Conservation (phyloP, 2,113 vertebrate genomes). For the Rhodinocichla rosea region DNA sequence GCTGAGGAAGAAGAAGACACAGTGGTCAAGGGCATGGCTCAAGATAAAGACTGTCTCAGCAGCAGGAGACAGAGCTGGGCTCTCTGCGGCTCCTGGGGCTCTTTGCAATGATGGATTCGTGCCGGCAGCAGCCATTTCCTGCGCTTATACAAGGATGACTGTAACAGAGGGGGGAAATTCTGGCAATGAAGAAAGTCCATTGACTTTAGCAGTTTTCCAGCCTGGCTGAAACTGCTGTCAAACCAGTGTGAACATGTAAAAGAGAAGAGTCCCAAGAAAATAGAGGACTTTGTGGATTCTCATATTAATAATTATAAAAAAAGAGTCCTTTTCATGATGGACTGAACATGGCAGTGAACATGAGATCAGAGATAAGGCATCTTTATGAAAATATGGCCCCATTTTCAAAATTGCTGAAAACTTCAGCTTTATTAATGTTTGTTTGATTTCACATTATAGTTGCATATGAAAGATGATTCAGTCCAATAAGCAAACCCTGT, state of each 20-base stretch:
- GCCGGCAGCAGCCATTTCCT: background rate
- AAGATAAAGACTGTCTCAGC: background rate
- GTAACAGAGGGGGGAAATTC: background rate
- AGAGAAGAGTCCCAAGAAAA: background rate
- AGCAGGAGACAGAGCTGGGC: background rate
- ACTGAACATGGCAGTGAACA: background rate
- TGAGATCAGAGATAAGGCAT: background rate
- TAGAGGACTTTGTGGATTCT: background rate
- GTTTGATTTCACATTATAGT: background rate
- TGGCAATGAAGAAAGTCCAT: background rate
- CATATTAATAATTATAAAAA: background rate
- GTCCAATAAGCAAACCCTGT: background rate
- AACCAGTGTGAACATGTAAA: background rate
- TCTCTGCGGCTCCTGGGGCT: background rate
- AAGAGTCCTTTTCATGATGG: background rate
- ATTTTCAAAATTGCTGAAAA: background rate
- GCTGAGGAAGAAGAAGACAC: fast-evolving
- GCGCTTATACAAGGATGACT: background rate
- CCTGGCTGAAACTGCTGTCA: background rate
- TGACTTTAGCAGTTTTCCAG: background rate
- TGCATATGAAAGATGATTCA: background rate
- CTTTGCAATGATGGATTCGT: background rate
- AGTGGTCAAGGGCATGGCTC: background rate
- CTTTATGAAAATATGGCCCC: background rate
- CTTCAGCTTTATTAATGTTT: background rate